Conservation (phyloP, 2,113 vertebrate species). For the Hemiscyllium ocellatum region DNA sequence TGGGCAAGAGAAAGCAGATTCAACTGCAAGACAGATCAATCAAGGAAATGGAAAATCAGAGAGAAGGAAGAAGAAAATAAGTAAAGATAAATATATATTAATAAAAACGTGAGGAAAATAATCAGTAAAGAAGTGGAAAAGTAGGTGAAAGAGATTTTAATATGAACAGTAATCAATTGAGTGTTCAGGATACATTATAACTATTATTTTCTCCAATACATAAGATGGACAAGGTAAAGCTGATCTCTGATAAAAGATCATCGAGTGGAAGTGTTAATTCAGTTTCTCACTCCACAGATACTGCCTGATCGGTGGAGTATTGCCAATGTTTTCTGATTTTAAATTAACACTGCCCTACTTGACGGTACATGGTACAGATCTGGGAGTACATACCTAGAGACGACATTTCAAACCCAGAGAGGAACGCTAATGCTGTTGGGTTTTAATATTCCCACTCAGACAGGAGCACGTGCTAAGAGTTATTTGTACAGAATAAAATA, state of each 20-base stretch:
- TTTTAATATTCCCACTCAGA: too few relatives aligned
- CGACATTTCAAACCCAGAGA: too few relatives aligned
- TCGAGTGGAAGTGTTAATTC: background rate
- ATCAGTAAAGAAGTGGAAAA: background rate
- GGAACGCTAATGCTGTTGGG: too few relatives aligned
- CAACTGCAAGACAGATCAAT: background rate
- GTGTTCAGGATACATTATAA: background rate
- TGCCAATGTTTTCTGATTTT: background rate
- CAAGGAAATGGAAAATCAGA: background rate
- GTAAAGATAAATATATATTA: background rate
- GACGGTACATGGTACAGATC: too few relatives aligned
- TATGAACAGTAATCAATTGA: background rate
- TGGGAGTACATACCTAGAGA: too few relatives aligned
- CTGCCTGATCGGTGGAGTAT: background rate
- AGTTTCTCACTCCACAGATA: background rate
- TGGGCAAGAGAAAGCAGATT: background rate
- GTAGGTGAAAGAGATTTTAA: background rate
- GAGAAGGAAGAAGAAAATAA: background rate
- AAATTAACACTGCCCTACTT: background rate
- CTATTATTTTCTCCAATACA: background rate
- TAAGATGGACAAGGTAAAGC: background rate
- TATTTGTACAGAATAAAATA: too few relatives aligned
- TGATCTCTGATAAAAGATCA: background rate
- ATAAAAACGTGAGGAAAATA: background rate
- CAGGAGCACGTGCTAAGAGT: too few relatives aligned